Percentiles rank a stretch among this genome's conserved stretches.
These are phyloP conservation scores for Formica exsecta DNA, from an alignment of 1,140 invertebrate genomes.

Conservation along the genomic window DNA sequence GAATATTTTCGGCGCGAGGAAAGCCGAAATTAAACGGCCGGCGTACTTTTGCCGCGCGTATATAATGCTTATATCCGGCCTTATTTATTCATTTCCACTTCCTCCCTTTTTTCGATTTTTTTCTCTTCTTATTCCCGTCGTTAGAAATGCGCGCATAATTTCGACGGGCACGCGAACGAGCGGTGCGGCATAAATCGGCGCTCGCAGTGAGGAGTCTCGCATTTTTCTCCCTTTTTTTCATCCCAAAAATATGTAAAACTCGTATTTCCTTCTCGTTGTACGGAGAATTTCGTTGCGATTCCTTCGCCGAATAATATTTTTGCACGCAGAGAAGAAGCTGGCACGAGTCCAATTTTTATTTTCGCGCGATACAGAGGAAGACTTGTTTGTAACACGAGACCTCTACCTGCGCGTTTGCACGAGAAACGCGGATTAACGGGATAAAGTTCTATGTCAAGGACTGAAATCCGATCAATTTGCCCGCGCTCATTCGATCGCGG, in stretches of 20 bases:
- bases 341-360: conserved; percentile 31
- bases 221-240: not conserved
- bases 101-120: not conserved
- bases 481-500: not conserved
- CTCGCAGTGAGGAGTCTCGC: not conserved
- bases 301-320: conserved; percentile 39
- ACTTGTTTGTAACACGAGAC: not conserved
- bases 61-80: conserved; percentile 6
- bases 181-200: too few relatives aligned
- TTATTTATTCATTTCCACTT: not conserved
- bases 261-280: not conserved
- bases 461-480: conserved; percentile 48
- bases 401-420: not conserved
- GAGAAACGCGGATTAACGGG: conserved; percentile 10
- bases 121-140: not conserved
- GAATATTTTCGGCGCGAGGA: conserved; percentile 75
- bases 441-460: conserved; percentile 51
- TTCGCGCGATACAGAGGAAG: not conserved
- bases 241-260: not conserved
- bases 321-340: not conserved
- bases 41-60: conserved; percentile 64
- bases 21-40: conserved; percentile 74
- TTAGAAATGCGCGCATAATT: not conserved
- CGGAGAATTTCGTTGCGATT: conserved; percentile 27
- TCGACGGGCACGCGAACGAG: too few relatives aligned